Percentiles rank a stretch among this genome's conserved stretches.
Evolutionary conservation across 2,797 vertebrate genomes (phyloP).

Genomic region (Betta splendens): DNA sequence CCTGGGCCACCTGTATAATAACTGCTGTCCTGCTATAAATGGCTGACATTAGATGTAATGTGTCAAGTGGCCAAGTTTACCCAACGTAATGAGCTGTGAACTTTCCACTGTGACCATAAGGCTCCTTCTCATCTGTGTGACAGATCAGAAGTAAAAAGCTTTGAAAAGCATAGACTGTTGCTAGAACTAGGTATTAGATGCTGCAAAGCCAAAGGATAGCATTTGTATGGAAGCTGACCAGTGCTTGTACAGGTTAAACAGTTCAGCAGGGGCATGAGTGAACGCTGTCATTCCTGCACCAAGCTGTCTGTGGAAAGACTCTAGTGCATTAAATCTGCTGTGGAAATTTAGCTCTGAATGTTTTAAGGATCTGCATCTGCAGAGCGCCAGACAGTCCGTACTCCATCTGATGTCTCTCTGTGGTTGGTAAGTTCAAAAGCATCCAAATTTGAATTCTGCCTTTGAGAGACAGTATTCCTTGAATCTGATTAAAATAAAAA

Average conservation of each 20-base stretch:
- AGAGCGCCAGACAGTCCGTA: conserved; percentile 45
- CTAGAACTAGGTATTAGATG: no score
- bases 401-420: conserved; percentile 39
- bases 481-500: conserved; percentile 13
- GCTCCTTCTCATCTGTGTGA: not conserved
- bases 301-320: conserved; percentile 12
- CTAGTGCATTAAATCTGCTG: conserved; percentile 30
- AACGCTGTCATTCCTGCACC: no score
- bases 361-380: conserved; percentile 25
- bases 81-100: conserved; percentile 15
- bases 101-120: conserved; percentile 41
- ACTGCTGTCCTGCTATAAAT: conserved; percentile 7
- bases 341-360: conserved; percentile 39
- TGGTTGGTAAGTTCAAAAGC: conserved; percentile 25
- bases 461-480: conserved; percentile 27
- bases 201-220: not conserved
- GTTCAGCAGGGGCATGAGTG: not conserved
- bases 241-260: no score
- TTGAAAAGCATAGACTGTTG: no score
- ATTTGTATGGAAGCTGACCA: no score
- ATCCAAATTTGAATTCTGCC: conserved; percentile 21
- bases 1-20: conserved; percentile 28
- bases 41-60: conserved; percentile 36
- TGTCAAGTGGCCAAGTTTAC: conserved; percentile 41
- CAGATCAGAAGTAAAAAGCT: not conserved